Base-by-base conservation (phyloP, 2,888 invertebrate genomes). In the Perithous albicinctus region DNA sequence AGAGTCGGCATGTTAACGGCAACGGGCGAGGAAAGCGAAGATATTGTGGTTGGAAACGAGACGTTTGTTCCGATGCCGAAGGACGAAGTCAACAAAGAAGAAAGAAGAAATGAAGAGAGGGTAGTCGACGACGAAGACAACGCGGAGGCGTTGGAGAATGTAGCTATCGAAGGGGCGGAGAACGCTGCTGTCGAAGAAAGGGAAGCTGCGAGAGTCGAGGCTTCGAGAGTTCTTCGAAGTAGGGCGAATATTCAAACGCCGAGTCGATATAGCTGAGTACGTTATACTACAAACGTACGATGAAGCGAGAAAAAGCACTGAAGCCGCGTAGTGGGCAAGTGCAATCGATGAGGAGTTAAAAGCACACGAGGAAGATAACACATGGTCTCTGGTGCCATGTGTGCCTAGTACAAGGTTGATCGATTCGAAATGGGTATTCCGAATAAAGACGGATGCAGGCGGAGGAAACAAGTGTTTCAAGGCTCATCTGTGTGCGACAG, bases 391-490 rank as follows among this genome's bases (percentile, higher is more conserved):
- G 2, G 66, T 84, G 10, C 18, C n/a, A 26, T 61, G 26, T 15
- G 35, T 10, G 15, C 63, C 41, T 7, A 29, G 15, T 18, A 63
- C 41, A 51, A 29, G 29, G 26, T 5, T 38, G 10, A 41, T 59
- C 1, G 46, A 77, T 12, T 77, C 51, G 0, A 59, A 61, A 29
- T 79, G 82, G 79, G 82, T 83, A 1, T 78, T 83, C 23, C 43
- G 67, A 2, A 59, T 56, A 1, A 85, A 86, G 69, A 56, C 46
- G 20, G 73, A 85, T 38, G 75, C 74, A 12, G 69, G 84, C 54
- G 81, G 82, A 41, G 73, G 75, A 43, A 66, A 84, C 12, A 76
- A 80, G 3, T 70, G 64, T 0, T 64, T 67, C 20, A 73, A 78
- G n/a, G 80, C 80, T 0, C 10, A 77, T 5, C 8, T 81, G 23